Evolutionary conservation across 2,888 invertebrate genomes (phyloP).

Genomic region (Ligdia adustata): DNA sequence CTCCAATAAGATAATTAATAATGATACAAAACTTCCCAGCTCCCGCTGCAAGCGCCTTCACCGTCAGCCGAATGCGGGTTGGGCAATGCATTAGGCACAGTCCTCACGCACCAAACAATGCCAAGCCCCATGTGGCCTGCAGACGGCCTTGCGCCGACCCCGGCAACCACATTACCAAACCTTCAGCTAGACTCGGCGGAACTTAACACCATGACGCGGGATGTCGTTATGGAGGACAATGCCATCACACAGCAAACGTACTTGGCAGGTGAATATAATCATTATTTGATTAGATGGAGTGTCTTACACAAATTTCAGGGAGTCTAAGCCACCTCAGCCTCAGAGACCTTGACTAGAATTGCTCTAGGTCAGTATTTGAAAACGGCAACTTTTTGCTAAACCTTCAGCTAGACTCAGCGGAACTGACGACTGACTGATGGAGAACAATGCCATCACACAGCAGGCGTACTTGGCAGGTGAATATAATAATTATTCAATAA

Average conservation of each 20-base stretch:
- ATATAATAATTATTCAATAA: background rate
- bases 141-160: conserved; percentile 12
- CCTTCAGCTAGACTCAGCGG: conserved; percentile 58
- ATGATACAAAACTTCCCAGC: no score
- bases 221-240: conserved; percentile 41
- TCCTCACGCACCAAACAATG: background rate
- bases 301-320: no score
- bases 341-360: no score
- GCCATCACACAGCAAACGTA: conserved; percentile 36
- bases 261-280: conserved; percentile 1
- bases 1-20: no score
- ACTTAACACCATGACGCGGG: conserved; percentile 48
- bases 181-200: conserved; percentile 60
- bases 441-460: conserved; percentile 40
- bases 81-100: conserved; percentile 39
- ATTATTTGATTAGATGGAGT: no score
- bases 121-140: conserved; percentile 33
- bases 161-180: conserved; percentile 47
- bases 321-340: no score
- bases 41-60: conserved; percentile 30
- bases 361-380: no score
- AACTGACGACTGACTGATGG: conserved; percentile 54
- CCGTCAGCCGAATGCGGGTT: conserved; percentile 43
- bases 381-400: conserved; percentile 48
- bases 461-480: conserved; percentile 20